Base-by-base conservation (phyloP, 2,797 vertebrate species). In the Podarcis lilfordi region DNA sequence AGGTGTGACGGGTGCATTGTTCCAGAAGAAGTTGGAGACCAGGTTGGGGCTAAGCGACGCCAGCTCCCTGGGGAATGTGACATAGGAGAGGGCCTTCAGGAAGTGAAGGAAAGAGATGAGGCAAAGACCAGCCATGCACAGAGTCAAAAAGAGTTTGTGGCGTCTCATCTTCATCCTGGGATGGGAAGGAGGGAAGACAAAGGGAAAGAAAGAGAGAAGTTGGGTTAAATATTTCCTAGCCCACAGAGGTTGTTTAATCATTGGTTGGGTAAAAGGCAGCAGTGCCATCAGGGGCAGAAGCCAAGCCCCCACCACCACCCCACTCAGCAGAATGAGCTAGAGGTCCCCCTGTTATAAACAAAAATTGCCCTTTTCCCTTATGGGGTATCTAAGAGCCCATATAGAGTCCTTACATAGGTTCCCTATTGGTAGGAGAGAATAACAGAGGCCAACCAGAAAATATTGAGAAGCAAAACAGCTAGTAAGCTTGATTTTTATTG, bases 21-120 rank as follows among this genome's bases (percentile, higher is more conserved):
- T 98, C 99, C 99, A 99, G 96, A 99, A 99, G 96, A 99, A 99
- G 96, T 98, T 98, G 96, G 98, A 99, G 93, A 99, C 98, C 1
- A 99, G 98, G 96, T 99, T 99, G 92, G 99, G 99, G 94, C 99
- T 99, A 29, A 99, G 98, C 1, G 98, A 98, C 29, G 98, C 99
- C 93, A 99, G 97, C 96, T 99, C 99, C 1, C 98, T 97, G 94
- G 99, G 98, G 93, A 99, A 98, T 71, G 98, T 99, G 92, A 99
- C 98, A 95, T 99, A 99, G 92, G 99, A 99, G 89, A 99, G 97
- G 94, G 99, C 98, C 97, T 99, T 99, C 96, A 99, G 98, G 97
- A 99, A 99, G 96, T 99, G 98, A 93, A 99, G 98, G 96, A 99
- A 99, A 91, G 99, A 99, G 97, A 99, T 99, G 97, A 99, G 98